Conservation (phyloP, 2,113 vertebrate species). For the Meriones unguiculatus region DNA sequence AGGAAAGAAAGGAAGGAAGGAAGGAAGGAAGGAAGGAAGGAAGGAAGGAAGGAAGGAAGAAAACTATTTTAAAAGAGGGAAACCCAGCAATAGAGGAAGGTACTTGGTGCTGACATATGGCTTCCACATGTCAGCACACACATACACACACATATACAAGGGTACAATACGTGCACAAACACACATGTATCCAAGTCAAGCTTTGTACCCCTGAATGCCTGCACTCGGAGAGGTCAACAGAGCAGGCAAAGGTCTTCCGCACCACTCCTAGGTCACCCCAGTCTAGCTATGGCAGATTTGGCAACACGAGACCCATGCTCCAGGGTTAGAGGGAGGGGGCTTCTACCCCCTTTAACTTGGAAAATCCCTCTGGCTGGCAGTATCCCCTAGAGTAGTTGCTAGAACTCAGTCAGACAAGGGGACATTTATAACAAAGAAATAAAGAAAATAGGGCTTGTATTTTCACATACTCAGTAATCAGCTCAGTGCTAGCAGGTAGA, state of each 20-base stretch:
- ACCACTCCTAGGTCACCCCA: background rate
- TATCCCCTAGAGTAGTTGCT: background rate
- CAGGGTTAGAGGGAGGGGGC: background rate
- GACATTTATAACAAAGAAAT: background rate
- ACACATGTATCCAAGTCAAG: background rate
- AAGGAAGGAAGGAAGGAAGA: background rate
- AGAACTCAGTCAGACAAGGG: too few species aligned
- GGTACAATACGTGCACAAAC: background rate
- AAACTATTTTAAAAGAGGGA: background rate
- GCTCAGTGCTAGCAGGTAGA: background rate
- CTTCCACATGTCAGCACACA: background rate
- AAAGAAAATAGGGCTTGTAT: background rate
- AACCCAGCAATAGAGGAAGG: background rate
- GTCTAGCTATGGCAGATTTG: background rate
- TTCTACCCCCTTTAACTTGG: background rate
- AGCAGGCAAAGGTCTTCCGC: background rate
- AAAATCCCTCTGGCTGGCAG: background rate
- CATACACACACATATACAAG: background rate
- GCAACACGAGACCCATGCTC: accelerated
- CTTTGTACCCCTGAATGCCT: background rate
- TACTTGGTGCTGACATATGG: background rate
- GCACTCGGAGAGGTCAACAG: background rate
- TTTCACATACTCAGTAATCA: background rate
- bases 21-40: background rate
- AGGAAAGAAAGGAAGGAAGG: too few species aligned